Conservation (phyloP, 2,797 vertebrate genomes). For the Nasua narica region DNA sequence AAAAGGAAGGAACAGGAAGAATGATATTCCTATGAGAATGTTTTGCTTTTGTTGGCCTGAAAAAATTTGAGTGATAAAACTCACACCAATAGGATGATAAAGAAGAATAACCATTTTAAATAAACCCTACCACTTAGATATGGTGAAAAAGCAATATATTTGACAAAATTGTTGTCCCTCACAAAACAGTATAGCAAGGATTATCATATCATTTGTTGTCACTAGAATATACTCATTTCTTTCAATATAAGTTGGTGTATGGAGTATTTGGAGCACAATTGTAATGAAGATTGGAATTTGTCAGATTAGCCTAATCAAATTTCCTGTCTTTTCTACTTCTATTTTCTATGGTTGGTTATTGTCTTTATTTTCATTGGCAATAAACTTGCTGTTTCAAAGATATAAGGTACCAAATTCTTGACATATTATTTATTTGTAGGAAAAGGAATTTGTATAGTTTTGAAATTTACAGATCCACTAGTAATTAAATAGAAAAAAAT, state of each 20-base stretch:
- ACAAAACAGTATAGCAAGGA: not conserved
- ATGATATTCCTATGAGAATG: not conserved
- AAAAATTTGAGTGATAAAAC: not conserved
- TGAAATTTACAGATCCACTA: not conserved
- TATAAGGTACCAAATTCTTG: not conserved
- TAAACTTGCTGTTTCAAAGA: constrained; percentile 15
- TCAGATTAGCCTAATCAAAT: not conserved
- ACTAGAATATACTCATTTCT: not conserved
- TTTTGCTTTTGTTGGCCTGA: constrained; percentile 47
- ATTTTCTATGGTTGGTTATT: not conserved
- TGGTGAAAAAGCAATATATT: not conserved
- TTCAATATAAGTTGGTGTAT: not conserved
- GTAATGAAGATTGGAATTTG: not conserved
- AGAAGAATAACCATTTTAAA: not conserved
- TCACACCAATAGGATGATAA: not conserved
- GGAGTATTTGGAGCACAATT: not conserved
- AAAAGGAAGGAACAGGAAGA: not conserved
- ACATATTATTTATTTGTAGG: not conserved
- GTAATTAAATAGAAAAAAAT: not conserved
- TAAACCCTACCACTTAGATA: not conserved
- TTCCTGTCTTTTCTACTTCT: not conserved
- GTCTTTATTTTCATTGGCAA: constrained; percentile 48
- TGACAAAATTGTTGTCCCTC: not conserved
- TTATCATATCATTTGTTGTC: not conserved
- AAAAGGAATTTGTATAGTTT: not conserved